Evolutionary conservation across 2,113 vertebrate species (phyloP), one percentile per base, ranked within the genome.

Genomic region (Tenebrosternarchus preto): DNA sequence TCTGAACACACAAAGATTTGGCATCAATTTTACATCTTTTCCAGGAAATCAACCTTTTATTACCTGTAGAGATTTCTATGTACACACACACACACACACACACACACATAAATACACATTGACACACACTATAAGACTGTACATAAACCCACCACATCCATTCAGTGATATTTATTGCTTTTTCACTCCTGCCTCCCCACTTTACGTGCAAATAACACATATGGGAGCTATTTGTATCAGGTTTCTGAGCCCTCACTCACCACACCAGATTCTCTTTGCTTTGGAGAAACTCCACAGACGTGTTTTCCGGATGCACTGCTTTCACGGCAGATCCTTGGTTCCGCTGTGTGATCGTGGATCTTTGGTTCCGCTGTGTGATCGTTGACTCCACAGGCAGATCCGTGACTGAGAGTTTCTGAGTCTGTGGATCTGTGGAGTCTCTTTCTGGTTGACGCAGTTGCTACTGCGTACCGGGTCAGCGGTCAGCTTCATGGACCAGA

Each of bases 191-290:
- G 2, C 11, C 25, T 33, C 46, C 71, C 5, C 27, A 31, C 50
- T 80, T 72, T 71, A 72, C 60, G 27, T 33, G 39, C 33, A 27
- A 72, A 78, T 79, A 69, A 80, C 80, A 82, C 81, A 85, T 78
- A 78, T 83, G 84, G 71, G 33, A 81, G 55, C 66, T 68, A 81
- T 85, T 85, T 73, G 71, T 46, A 4, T 70, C 57, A 43, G 36
- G 72, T 82, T 80, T 56, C 24, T 27, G n/a, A 77, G 50, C 64
- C 15, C 46, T 81, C 24, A 5, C 19, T 36, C 25, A 5, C 46
- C 20, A 11, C 24, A 72, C 12, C 17, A 31, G 50, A 19, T 56
- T 63, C 64, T 73, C 63, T 83, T 83, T 85, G 61, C 73, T 68
- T 80, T 84, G 73, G 64, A 82, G 56, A 77, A 82, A 77, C 70